Evolutionary conservation across 2,797 vertebrate species (phyloP).

Genomic region (Peromyscus melanophrys): DNA sequence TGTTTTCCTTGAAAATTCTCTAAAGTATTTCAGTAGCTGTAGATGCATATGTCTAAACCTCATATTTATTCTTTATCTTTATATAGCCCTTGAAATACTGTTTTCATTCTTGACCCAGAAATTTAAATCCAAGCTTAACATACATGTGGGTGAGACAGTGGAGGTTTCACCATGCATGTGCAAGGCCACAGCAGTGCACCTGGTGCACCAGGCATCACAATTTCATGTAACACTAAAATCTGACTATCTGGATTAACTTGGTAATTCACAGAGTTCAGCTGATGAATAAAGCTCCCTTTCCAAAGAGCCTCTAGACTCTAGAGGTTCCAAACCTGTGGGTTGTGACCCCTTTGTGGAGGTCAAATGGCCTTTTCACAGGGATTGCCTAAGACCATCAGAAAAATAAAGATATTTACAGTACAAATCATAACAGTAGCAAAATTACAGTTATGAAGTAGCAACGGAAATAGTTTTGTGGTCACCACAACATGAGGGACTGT

Average conservation of each 20-base stretch:
- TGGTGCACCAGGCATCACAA: neutral
- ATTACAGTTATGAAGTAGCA: neutral
- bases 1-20: constrained; percentile 34
- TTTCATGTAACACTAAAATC: neutral
- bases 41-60: neutral
- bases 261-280: neutral
- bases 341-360: neutral
- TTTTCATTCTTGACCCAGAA: neutral
- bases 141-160: neutral
- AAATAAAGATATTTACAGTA: neutral
- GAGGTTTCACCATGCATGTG: neutral
- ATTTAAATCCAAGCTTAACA: neutral
- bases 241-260: neutral
- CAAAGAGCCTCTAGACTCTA: neutral
- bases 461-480: neutral
- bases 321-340: neutral
- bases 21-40: neutral
- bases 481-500: neutral
- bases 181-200: neutral
- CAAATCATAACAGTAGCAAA: neutral
- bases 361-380: neutral
- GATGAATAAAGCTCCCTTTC: neutral
- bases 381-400: neutral
- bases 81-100: neutral
- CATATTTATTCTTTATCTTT: neutral